Evolutionary conservation across 2,888 invertebrate species (phyloP).

Genomic region (Epinotia bilunana): DNA sequence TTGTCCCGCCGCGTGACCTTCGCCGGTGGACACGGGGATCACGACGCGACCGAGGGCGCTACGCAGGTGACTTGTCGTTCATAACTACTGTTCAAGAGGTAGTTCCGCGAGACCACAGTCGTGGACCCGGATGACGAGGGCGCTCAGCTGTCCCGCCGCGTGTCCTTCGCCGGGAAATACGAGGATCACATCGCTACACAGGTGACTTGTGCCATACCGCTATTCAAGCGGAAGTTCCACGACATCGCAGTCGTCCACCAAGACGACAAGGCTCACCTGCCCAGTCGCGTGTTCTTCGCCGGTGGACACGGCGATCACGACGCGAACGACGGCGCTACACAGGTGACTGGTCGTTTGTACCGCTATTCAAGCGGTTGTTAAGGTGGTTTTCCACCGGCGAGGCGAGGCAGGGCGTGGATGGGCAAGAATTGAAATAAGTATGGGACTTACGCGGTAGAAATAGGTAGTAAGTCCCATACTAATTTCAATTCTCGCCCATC

Average conservation of each 20-base stretch:
- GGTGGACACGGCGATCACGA: slow-evolving; percentile 54
- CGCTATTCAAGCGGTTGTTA: too few species aligned
- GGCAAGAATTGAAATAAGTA: too few species aligned
- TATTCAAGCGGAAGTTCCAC: slow-evolving; percentile 84
- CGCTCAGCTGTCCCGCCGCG: slow-evolving; percentile 54
- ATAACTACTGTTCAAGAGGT: slow-evolving; percentile 79
- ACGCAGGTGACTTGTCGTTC: slow-evolving; percentile 65
- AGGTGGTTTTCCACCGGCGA: too few species aligned
- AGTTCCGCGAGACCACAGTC: slow-evolving; percentile 82
- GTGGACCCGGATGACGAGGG: slow-evolving; percentile 48
- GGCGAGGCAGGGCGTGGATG: too few species aligned
- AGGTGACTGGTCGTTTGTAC: not conserved
- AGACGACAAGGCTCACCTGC: slow-evolving; percentile 51
- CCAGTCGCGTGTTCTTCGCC: slow-evolving; percentile 65
- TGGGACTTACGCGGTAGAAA: too few species aligned
- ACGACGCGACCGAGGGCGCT: not conserved
- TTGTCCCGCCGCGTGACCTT: slow-evolving; percentile 64
- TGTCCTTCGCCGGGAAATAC: slow-evolving; percentile 67
- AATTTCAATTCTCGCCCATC: too few species aligned
- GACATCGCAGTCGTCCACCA: slow-evolving; percentile 68
- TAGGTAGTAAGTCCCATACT: too few species aligned
- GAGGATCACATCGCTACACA: not conserved
- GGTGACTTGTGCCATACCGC: slow-evolving; percentile 77
- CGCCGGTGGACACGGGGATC: slow-evolving; percentile 58
- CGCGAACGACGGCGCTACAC: not conserved